Percentiles rank a stretch among this genome's conserved stretches.
phyloP scores from a whole-genome alignment of 1,140 invertebrate genomes.

The Cydia pomonella region DNA sequence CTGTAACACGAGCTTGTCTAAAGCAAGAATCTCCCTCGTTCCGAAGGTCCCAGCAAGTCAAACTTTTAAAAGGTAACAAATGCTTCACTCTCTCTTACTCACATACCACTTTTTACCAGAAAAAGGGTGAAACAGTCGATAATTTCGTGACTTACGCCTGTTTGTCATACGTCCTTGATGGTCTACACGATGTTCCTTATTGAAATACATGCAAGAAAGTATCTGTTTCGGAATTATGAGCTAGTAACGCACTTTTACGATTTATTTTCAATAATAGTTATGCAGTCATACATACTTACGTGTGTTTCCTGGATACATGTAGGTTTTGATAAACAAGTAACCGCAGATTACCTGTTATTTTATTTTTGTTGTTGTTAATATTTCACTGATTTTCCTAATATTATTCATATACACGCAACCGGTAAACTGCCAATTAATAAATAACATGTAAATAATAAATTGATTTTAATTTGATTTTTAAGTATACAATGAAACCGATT shows the following conservation, averaged over 20 bases:
- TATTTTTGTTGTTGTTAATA: too few relatives aligned
- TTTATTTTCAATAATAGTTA: not conserved
- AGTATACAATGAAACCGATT: too few relatives aligned
- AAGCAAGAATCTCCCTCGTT: conserved; percentile 4
- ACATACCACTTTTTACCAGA: not conserved
- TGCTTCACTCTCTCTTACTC: not conserved
- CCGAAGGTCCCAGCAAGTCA: not conserved
- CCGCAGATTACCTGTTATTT: too few relatives aligned
- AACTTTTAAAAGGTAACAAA: not conserved
- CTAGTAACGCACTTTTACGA: not conserved
- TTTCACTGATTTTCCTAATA: too few relatives aligned
- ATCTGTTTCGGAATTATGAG: not conserved
- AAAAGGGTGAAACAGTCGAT: conserved; percentile 9
- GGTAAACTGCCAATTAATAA: too few relatives aligned
- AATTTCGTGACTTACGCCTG: conserved; percentile 7
- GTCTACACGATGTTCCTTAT: not conserved
- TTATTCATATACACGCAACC: too few relatives aligned
- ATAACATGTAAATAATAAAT: too few relatives aligned
- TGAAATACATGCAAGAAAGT: too few relatives aligned
- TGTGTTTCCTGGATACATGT: too few relatives aligned
- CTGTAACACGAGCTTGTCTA: not conserved
- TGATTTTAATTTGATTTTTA: too few relatives aligned
- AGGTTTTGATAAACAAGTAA: too few relatives aligned
- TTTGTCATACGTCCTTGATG: conserved; percentile 13
- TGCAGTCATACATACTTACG: too few relatives aligned